Percentiles rank a stretch among this genome's conserved stretches.
Conservation (phyloP, 2,888 invertebrate species). For the Abrostola tripartita region DNA sequence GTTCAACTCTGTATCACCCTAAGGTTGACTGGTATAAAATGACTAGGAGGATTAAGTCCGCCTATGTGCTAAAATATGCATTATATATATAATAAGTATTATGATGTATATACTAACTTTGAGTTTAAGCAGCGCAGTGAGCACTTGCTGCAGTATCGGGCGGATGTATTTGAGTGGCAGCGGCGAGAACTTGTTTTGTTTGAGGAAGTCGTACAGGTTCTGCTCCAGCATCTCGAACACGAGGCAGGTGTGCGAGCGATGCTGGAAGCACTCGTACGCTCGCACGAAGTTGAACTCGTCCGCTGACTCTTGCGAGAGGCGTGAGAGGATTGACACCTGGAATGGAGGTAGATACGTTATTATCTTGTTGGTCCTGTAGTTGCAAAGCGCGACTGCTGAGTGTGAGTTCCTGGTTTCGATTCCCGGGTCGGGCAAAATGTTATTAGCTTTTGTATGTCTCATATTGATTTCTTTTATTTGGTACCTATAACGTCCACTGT, state of each 20-base stretch:
- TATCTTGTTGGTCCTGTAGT: not conserved
- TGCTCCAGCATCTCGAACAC: slow-evolving; percentile 99
- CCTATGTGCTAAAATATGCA: too few relatives aligned
- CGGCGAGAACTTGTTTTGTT: slow-evolving; percentile 99
- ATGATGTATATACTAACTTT: slow-evolving; percentile 90
- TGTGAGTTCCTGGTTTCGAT: too few relatives aligned
- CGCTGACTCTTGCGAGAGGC: slow-evolving; percentile 98
- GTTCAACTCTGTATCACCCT: too few relatives aligned
- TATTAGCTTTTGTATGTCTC: too few relatives aligned
- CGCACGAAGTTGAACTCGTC: slow-evolving; percentile 99
- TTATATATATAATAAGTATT: too few relatives aligned
- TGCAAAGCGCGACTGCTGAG: too few relatives aligned
- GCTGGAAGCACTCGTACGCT: slow-evolving; percentile 99
- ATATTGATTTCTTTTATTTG: too few relatives aligned
- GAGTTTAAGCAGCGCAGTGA: slow-evolving; percentile 95
- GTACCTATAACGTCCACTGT: too few relatives aligned
- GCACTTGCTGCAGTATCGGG: slow-evolving; percentile 99
- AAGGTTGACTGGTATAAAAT: too few relatives aligned
- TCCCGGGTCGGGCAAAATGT: too few relatives aligned
- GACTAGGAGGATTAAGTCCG: too few relatives aligned
- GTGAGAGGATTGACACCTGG: slow-evolving; percentile 95
- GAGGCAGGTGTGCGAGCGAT: slow-evolving; percentile 99
- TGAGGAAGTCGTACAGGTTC: slow-evolving; percentile 99
- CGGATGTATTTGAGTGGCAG: slow-evolving; percentile 99
- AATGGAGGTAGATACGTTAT: slow-evolving; percentile 26